These are phyloP conservation scores for Pterocles orientalis DNA, from an alignment of 2,113 vertebrate genomes.

Conservation along the genomic window DNA sequence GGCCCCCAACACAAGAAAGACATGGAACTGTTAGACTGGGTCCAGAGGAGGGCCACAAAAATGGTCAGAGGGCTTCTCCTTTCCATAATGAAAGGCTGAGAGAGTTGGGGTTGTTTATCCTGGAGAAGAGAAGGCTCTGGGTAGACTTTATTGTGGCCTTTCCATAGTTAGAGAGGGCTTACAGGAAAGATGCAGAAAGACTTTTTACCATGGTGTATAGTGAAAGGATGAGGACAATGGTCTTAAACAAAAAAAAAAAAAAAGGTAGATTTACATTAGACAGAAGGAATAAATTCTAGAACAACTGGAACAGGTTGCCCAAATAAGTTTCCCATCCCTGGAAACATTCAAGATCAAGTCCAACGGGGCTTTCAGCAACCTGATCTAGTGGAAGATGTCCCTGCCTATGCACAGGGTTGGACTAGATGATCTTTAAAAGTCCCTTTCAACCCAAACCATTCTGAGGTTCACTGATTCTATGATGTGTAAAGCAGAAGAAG, in stretches of 20 bases:
- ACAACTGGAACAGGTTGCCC: neutral
- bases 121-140: neutral
- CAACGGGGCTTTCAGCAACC: neutral
- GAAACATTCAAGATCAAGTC: neutral
- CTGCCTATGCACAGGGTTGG: neutral
- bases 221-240: rapidly evolving
- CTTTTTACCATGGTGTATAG: neutral
- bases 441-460: neutral
- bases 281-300: neutral
- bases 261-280: neutral
- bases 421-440: neutral
- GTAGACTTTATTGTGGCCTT: neutral
- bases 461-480: neutral
- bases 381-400: neutral
- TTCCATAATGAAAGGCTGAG: neutral
- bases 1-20: neutral
- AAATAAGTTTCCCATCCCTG: neutral
- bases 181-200: neutral
- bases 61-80: neutral
- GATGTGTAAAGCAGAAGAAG: neutral
- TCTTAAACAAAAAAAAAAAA: neutral
- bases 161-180: neutral
- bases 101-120: neutral
- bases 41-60: neutral
- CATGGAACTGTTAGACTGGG: neutral